These are phyloP conservation scores for Oikopleura albicans DNA, from an alignment of 23 tunicate genomes.

Conservation along the genomic window DNA sequence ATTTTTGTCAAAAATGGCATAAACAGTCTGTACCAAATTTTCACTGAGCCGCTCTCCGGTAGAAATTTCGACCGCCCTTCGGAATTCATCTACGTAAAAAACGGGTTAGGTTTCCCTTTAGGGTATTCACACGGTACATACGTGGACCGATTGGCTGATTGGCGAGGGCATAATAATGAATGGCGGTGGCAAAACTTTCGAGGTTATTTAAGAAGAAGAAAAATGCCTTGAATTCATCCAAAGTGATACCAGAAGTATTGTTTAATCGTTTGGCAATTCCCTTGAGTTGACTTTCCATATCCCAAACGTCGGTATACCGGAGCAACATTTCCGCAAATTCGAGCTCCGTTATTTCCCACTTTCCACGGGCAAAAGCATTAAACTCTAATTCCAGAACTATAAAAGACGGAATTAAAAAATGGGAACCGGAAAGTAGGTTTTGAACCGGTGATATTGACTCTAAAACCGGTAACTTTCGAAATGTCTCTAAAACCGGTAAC, in stretches of 20 bases:
- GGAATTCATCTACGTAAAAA: conserved; percentile 49
- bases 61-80: conserved; percentile 66
- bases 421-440: no score
- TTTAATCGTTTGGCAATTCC: conserved; percentile 27
- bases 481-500: no score
- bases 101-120: no score
- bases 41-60: conserved; percentile 68
- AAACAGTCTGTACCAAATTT: conserved; percentile 52
- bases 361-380: conserved; percentile 61
- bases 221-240: conserved; percentile 75
- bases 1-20: conserved; percentile 71
- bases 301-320: conserved; percentile 47
- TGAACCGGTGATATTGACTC: no score
- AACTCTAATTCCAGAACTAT: conserved; percentile 5
- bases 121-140: no score
- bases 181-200: conserved; percentile 81
- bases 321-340: conserved; percentile 77
- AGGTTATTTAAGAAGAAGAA: conserved; percentile 80
- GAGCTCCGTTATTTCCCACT: conserved; percentile 65
- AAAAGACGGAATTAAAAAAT: no score
- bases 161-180: conserved; percentile 74
- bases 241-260: conserved; percentile 33
- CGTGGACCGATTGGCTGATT: conserved; percentile 76
- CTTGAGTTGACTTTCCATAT: conserved; percentile 41
- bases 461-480: no score